Conservation (phyloP, 2,888 invertebrate species). For the Luperina testacea region DNA sequence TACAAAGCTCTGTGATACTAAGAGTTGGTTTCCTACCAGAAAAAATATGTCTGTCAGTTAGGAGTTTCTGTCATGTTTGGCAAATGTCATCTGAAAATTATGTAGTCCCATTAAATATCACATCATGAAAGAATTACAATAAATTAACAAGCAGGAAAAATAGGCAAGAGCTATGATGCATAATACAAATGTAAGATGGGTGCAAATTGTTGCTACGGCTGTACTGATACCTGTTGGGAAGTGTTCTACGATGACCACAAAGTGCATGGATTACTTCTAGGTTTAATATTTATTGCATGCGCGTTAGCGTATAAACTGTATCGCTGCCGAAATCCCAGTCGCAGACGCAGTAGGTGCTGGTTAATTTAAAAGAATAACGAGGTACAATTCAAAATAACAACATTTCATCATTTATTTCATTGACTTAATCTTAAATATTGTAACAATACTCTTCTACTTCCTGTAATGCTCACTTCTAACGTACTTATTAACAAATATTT, state of each 20-base stretch:
- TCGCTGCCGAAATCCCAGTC: slow-evolving; percentile 71
- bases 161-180: slow-evolving; percentile 29
- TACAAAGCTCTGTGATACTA: not conserved
- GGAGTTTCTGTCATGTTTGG: slow-evolving; percentile 3
- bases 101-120: slow-evolving; percentile 12
- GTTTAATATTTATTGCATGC: slow-evolving; percentile 66
- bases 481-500: slow-evolving; percentile 30
- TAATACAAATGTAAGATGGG: slow-evolving; percentile 64
- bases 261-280: slow-evolving; percentile 66
- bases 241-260: slow-evolving; percentile 69
- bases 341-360: slow-evolving; percentile 49
- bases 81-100: slow-evolving; percentile 27
- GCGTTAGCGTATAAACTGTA: slow-evolving; percentile 73
- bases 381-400: slow-evolving; percentile 21
- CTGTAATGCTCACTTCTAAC: not conserved
- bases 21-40: not conserved
- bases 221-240: slow-evolving; percentile 66
- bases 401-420: slow-evolving; percentile 12
- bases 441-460: slow-evolving; percentile 14
- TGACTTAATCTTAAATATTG: slow-evolving; percentile 3
- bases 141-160: slow-evolving; percentile 19
- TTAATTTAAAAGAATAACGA: not conserved
- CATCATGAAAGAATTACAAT: slow-evolving; percentile 18
- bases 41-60: slow-evolving; percentile 12
- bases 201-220: slow-evolving; percentile 68